Evolutionary conservation across 1,140 invertebrate genomes (phyloP), one percentile per base, ranked within the genome.

Genomic region (Brachionus asplanchnoidis): DNA sequence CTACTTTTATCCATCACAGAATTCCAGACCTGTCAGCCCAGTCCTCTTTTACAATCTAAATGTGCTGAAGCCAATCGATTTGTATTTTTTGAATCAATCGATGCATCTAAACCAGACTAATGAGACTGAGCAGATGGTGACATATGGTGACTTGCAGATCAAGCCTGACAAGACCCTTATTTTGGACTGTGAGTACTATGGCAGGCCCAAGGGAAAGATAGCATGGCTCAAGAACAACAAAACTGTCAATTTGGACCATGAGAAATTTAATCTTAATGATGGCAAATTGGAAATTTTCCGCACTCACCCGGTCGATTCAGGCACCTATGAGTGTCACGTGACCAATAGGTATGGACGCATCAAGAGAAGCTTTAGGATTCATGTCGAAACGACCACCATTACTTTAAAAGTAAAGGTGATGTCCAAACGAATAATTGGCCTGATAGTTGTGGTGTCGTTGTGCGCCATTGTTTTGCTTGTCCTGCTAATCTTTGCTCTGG

Each of bases 241-340:
- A 17, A 23, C 17, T 9, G 20, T 82, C 17, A 20, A 82, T 32
- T 68, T 82, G 42, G 40, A 40, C 7, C 5, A 42, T 40, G 79
- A 36, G 1, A 82, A 82, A 26, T 82, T 42, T 46, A 40, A 82
- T n/a, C 17, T 82, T 2, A 7, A 20, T 44, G 17, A 20, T 17
- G 53, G 53, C 2, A 44, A 42, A 26, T 46, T 82, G 53, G 20
- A 44, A 17, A 65, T 82, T 28, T 65, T 65, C 26, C 50, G 79
- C 23, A 65, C 53, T 44, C 79, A 82, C 66, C 32, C 79, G 11
- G 42, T 82, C n/a, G 79, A 82, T 26, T 82, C 79, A 28, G 79
- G 79, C 2, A 44, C 14, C 12, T 82, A 82, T 68, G 79, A 82
- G 42, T 82, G 79, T 65, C 17, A 36, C 20, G 53, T 82, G 12